These are phyloP conservation scores for Microplitis manilae DNA, from an alignment of 2,888 invertebrate species.

Conservation along the genomic window DNA sequence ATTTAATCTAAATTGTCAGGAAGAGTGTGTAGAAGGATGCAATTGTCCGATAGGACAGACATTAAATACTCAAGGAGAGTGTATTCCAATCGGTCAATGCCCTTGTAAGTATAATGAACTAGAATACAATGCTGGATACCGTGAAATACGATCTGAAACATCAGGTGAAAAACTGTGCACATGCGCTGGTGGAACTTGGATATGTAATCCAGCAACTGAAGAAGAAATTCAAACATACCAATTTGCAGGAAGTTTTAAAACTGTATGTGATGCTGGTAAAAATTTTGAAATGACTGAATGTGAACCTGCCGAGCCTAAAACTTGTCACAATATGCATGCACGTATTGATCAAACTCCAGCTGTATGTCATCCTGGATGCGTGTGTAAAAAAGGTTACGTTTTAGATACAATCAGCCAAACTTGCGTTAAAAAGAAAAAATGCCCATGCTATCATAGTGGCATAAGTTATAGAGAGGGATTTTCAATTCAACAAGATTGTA, in stretches of 20 bases:
- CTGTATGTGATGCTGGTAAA: conserved; percentile 77
- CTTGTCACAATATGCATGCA: conserved; percentile 88
- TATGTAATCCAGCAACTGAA: conserved; percentile 78
- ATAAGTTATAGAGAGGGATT: conserved; percentile 85
- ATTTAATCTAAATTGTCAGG: conserved; percentile 73
- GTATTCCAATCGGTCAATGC: conserved; percentile 84
- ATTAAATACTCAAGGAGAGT: conserved; percentile 81
- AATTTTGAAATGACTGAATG: conserved; percentile 86
- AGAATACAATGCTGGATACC: conserved; percentile 83
- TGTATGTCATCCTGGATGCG: conserved; percentile 85
- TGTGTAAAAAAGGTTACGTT: conserved; percentile 84
- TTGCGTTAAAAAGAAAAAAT: conserved; percentile 81
- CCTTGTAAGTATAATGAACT: conserved; percentile 83
- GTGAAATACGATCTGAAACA: conserved; percentile 81
- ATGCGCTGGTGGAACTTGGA: conserved; percentile 81
- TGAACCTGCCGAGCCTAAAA: conserved; percentile 81
- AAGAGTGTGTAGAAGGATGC: conserved; percentile 89
- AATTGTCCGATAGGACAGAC: conserved; percentile 87
- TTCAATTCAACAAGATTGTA: conserved; percentile 86
- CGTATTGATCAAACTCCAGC: conserved; percentile 74
- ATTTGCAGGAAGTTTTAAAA: conserved; percentile 77
- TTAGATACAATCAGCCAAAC: conserved; percentile 77
- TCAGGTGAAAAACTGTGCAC: conserved; percentile 82
- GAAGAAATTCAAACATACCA: conserved; percentile 79
- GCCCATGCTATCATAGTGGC: conserved; percentile 93